A percentile compares a stretch with the other conserved stretches of the same genome.
These are phyloP conservation scores for Thecocarcelia acutangulata DNA, from an alignment of 2,888 invertebrate genomes.

Conservation along the genomic window DNA sequence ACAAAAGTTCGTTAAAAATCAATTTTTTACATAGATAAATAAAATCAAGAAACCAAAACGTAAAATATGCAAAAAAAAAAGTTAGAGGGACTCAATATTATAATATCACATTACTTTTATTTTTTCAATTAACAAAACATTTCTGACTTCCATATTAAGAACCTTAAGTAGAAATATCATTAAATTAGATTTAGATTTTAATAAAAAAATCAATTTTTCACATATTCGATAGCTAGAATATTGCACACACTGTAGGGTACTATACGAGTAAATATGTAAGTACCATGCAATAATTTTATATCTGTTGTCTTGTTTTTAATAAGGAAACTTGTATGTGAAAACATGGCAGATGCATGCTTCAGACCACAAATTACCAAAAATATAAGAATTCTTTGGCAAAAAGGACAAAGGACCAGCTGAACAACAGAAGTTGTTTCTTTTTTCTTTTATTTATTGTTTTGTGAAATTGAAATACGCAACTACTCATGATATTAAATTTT, in stretches of 20 bases:
- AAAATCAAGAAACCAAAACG: no score
- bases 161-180: no score
- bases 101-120: no score
- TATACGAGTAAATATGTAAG: background rate
- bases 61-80: no score
- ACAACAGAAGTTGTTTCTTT: constrained; percentile 35
- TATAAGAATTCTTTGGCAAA: constrained; percentile 24
- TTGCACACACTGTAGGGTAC: constrained; percentile 16
- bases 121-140: no score
- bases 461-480: constrained; percentile 16
- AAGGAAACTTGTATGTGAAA: constrained; percentile 49
- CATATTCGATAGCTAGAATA: no score
- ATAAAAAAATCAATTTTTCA: background rate
- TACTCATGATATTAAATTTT: constrained; percentile 3
- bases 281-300: constrained; percentile 2
- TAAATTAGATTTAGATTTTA: no score
- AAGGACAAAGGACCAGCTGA: constrained; percentile 36
- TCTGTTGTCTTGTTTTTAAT: constrained; percentile 45
- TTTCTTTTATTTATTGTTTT: constrained; percentile 34
- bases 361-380: constrained; percentile 60
- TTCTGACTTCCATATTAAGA: no score
- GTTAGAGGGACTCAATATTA: no score
- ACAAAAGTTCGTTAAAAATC: no score
- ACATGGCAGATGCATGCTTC: constrained; percentile 52
- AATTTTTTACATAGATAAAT: no score